A percentile compares a stretch with the other conserved stretches of the same genome.
These are phyloP conservation scores for Anoplophora glabripennis DNA, from an alignment of 1,140 invertebrate species.

Conservation along the genomic window DNA sequence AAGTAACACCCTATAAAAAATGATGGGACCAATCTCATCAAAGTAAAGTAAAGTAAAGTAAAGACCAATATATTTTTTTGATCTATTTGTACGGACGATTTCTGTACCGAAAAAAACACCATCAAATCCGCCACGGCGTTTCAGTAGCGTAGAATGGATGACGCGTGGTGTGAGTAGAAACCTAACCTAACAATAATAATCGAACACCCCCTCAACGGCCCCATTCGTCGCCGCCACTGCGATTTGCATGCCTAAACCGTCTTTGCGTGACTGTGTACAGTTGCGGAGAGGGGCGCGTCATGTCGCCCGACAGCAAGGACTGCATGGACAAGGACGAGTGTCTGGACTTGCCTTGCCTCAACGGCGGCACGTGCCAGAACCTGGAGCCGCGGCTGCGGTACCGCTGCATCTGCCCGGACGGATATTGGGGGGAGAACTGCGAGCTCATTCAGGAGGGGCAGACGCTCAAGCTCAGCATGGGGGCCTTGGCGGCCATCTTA, in stretches of 20 bases:
- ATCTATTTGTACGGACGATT: too few relatives aligned
- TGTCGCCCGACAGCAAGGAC: constrained; percentile 83
- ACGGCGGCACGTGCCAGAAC: constrained; percentile 86
- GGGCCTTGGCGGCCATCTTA: constrained; percentile 87
- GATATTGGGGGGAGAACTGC: constrained; percentile 92
- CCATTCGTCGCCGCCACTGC: not conserved
- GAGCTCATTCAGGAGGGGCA: constrained; percentile 89
- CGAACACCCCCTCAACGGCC: too few relatives aligned
- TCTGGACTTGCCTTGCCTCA: constrained; percentile 85
- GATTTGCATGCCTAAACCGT: not conserved
- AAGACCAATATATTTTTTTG: too few relatives aligned
- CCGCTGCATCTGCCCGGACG: constrained; percentile 81
- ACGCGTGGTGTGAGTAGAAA: too few relatives aligned
- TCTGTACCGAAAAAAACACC: too few relatives aligned
- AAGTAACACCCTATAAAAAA: too few relatives aligned
- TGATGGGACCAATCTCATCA: too few relatives aligned
- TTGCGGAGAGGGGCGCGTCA: constrained; percentile 86
- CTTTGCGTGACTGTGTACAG: constrained; percentile 51
- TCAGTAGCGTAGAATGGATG: too few relatives aligned
- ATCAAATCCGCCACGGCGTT: too few relatives aligned
- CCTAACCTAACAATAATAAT: too few relatives aligned
- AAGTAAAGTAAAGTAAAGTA: too few relatives aligned
- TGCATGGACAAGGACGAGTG: constrained; percentile 95
- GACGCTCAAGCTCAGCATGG: constrained; percentile 89
- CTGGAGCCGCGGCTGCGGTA: constrained; percentile 80